Evolutionary conservation across 2,113 vertebrate genomes (phyloP), one percentile per base, ranked within the genome.

Genomic region (Copsychus sechellarum): DNA sequence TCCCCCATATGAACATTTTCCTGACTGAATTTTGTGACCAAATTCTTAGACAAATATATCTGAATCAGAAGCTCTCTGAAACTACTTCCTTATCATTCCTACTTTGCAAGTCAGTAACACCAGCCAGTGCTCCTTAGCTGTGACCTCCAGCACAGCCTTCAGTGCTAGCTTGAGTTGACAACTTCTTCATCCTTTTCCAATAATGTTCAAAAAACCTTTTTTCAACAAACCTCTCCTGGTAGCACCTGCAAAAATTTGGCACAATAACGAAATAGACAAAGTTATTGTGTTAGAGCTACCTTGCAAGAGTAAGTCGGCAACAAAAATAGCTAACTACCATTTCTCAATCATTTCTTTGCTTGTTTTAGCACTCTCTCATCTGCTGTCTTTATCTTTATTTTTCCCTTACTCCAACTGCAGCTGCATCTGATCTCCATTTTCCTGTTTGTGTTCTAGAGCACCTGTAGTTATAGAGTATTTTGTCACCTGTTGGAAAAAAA

Each of bases 381-480:
- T 71, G 23, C 62, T 70, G 26, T 40, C 22, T 88, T 70, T 65
- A 65, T 88, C 84, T 67, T 92, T 47, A 83, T 70, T 81, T 91
- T 86, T 76, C 60, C 54, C 54, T 73, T 87, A 87, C 50, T 86
- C 76, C 51, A 83, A 10, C 43, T 77, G 42, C 70, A 83, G 72
- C 86, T 93, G 83, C 36, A 31, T 93, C 78, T 83, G 81, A 65
- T 88, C 80, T 72, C 34, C 56, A n/a, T 93, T 95, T 96, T 89
- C 70, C 80, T 78, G 66, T 87, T 95, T 90, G 69, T 69, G 53
- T 74, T 84, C 73, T 54, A 42, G 45, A 80, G 65, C 71, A 95
- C 91, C 89, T 91, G 77, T 83, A 90, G 47, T 86, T 61, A 25
- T 1, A 57, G 23, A 58, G 77, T 72, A 53, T 92, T 90, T 92